These are phyloP conservation scores for Neodontobutis hainanensis DNA, from an alignment of 2,113 vertebrate genomes.

Conservation along the genomic window DNA sequence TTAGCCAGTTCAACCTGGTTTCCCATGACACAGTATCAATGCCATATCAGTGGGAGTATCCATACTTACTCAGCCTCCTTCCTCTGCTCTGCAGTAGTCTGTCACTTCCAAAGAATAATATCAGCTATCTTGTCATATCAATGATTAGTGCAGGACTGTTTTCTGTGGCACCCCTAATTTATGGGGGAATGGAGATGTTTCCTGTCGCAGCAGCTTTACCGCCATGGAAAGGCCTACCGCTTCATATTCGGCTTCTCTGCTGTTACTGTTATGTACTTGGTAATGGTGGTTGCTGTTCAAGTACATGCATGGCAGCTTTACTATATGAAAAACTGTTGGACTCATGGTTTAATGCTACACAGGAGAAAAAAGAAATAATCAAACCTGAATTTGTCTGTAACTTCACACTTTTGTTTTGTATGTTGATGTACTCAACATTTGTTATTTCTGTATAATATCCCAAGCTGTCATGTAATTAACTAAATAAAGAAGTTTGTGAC, in stretches of 20 bases:
- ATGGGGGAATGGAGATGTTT: slow-evolving; percentile 98
- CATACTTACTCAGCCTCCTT: slow-evolving; percentile 85
- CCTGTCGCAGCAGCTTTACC: slow-evolving; percentile 97
- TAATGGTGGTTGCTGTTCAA: slow-evolving; percentile 91
- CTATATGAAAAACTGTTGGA: slow-evolving; percentile 98
- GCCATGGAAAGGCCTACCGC: slow-evolving; percentile 94
- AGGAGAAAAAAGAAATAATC: slow-evolving; percentile 88
- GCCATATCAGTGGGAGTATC: slow-evolving; percentile 98
- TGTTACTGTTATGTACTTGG: slow-evolving; percentile 92
- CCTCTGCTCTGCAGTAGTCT: slow-evolving; percentile 82
- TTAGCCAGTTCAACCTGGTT: slow-evolving; percentile 87
- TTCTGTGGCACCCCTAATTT: slow-evolving; percentile 93
- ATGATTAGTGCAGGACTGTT: slow-evolving; percentile 97
- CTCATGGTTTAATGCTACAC: slow-evolving; percentile 96
- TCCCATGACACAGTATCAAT: slow-evolving; percentile 89
- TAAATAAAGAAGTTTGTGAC: background rate
- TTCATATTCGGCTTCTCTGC: slow-evolving; percentile 94
- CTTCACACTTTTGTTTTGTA: background rate
- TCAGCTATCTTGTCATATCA: slow-evolving; percentile 96
- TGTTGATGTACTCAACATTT: too few relatives aligned
- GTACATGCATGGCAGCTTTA: slow-evolving; percentile 97
- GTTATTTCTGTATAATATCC: too few relatives aligned
- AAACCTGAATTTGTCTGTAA: slow-evolving; percentile 12
- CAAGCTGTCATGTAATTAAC: too few relatives aligned
- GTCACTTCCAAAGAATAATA: slow-evolving; percentile 95